These are phyloP conservation scores for Neosilurus mollespiculum DNA, from an alignment of 2,797 vertebrate genomes.

Conservation along the genomic window DNA sequence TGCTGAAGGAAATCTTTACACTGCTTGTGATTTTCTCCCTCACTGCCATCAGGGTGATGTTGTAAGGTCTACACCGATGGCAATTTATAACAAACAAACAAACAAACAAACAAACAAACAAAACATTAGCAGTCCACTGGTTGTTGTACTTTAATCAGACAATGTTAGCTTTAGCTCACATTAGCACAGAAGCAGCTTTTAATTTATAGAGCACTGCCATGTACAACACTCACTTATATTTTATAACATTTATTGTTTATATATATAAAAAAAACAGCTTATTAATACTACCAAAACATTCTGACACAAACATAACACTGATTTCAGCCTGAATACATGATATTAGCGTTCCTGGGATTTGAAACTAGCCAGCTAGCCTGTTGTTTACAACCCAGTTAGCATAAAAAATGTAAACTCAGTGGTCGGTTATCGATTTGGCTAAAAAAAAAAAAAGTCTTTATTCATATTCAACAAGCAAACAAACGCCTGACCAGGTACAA, in stretches of 20 bases:
- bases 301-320: neutral
- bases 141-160: neutral
- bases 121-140: neutral
- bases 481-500: neutral
- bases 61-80: too few relatives aligned
- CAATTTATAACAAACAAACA: neutral
- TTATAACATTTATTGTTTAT: neutral
- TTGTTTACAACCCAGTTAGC: neutral
- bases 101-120: too few relatives aligned
- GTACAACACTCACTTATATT: neutral
- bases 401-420: neutral
- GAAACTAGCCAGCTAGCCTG: neutral
- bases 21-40: too few relatives aligned
- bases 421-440: neutral
- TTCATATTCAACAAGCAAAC: neutral
- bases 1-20: too few relatives aligned
- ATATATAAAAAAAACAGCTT: neutral
- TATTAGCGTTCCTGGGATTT: neutral
- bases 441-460: neutral
- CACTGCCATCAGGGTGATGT: too few relatives aligned
- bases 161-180: neutral
- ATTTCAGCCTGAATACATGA: neutral
- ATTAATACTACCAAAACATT: neutral
- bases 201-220: neutral
- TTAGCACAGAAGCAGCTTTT: too few relatives aligned